Percentiles rank a stretch among this genome's conserved stretches.
Evolutionary conservation across 1,140 invertebrate species (phyloP).

Genomic region (Sitobion miscanthi): DNA sequence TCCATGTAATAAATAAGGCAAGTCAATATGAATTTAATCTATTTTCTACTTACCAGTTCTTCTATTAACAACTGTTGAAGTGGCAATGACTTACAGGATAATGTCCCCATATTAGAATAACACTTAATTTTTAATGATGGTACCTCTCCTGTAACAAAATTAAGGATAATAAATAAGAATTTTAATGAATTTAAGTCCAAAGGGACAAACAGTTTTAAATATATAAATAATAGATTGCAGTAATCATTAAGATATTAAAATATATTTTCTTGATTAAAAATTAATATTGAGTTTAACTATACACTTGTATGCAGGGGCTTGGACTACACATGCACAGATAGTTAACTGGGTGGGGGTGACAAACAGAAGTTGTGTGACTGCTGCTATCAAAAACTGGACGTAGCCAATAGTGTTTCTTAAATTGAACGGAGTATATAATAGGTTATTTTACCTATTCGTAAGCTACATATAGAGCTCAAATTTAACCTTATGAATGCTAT

Average conservation of each 20-base stretch:
- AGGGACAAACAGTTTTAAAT: not conserved
- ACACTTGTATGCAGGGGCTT: not conserved
- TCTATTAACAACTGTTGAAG: conserved; percentile 44
- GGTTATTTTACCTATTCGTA: not conserved
- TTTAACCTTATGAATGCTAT: not conserved
- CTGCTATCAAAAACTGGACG: no score
- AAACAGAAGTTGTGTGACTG: no score
- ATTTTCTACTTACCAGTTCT: conserved; percentile 24
- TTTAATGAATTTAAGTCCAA: not conserved
- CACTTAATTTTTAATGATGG: conserved; percentile 6
- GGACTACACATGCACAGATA: no score
- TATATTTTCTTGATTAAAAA: not conserved
- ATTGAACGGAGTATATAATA: not conserved
- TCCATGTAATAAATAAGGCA: not conserved
- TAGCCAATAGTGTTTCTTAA: no score
- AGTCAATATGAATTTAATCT: not conserved
- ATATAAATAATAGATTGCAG: not conserved
- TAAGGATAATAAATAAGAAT: not conserved
- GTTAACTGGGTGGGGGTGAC: no score
- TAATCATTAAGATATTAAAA: no score
- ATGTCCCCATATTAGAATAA: not conserved
- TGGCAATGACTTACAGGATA: conserved; percentile 40
- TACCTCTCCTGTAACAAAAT: conserved; percentile 10
- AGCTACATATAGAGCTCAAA: not conserved
- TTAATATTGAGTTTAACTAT: not conserved